Evolutionary conservation across 2,888 invertebrate genomes (phyloP), one percentile per base, ranked within the genome.

Genomic region (Gasteruption jaculator): DNA sequence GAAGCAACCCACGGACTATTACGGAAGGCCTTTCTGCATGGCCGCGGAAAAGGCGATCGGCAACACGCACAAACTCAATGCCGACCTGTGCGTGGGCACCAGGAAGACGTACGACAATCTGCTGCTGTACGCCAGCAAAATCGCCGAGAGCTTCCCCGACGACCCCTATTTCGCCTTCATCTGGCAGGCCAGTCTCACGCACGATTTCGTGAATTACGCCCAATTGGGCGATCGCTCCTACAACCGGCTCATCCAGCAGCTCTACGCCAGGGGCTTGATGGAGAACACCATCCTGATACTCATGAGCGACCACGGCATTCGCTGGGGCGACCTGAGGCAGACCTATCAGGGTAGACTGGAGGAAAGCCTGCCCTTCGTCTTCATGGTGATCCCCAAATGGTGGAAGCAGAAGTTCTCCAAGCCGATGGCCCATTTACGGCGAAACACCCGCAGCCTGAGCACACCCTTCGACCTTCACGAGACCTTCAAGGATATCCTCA

Each of bases 231-330:
- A 94, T 58, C 72, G 77, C 0, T 72, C 76, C 32, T 82, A 85
- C 55, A 63, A 74, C 49, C 57, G 71, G 1, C 78, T 86, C 58
- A 70, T 92, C 37, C 65, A 70, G 45, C 33, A 58, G 20, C 67
- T 72, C 42, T 71, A 79, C 24, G 72, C 79, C 27, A 54, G 67
- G 1, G 63, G 73, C 2, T 74, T 76, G 2, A 71, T 79, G 38
- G 71, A 89, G 38, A 78, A 86, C 37, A 88, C 89, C 0, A 75
- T 82, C 29, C 56, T 86, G 10, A 74, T 91, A 37, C 66, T 90
- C 7, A 75, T 92, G 74, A 92, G 92, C 66, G 94, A 94, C 63
- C 94, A 94, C 61, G 94, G 94, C 0, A 82, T 91, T 49, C 74
- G 93, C 46, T 92, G 87, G 83, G 93, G 92, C 2, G 77, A 76